Evolutionary conservation across 2,113 vertebrate species (phyloP).

Genomic region (Accipiter virgatus): DNA sequence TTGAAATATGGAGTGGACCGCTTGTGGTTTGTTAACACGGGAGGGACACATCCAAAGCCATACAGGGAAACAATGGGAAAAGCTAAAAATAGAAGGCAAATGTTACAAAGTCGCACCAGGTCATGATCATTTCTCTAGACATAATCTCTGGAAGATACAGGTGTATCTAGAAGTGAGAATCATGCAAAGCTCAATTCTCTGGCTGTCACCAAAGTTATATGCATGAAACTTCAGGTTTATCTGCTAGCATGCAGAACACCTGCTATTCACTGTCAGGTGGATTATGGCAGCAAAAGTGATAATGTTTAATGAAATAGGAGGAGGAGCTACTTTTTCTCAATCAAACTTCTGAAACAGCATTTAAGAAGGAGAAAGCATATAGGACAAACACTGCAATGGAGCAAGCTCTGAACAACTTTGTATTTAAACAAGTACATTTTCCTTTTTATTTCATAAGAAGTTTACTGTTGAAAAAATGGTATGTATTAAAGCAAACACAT

Average conservation of each 20-base stretch:
- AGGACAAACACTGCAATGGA: not conserved
- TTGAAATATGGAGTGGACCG: fast-evolving
- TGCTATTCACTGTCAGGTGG: not conserved
- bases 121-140: not conserved
- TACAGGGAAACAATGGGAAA: not conserved
- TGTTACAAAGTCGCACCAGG: not conserved
- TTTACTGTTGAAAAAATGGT: slow-evolving; percentile 75
- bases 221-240: not conserved
- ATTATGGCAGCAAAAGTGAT: not conserved
- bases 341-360: not conserved
- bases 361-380: not conserved
- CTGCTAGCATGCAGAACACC: not conserved
- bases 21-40: not conserved
- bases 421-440: slow-evolving; percentile 73
- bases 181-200: not conserved
- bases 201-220: not conserved
- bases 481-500: slow-evolving; percentile 71
- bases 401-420: slow-evolving; percentile 23
- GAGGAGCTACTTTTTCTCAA: not conserved
- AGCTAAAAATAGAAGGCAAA: not conserved
- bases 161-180: not conserved
- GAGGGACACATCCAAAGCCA: not conserved
- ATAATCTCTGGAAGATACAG: not conserved
- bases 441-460: slow-evolving; percentile 72
- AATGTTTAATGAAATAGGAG: not conserved